phyloP scores from a whole-genome alignment of 2,797 vertebrate genomes.

The Gorsachius magnificus region DNA sequence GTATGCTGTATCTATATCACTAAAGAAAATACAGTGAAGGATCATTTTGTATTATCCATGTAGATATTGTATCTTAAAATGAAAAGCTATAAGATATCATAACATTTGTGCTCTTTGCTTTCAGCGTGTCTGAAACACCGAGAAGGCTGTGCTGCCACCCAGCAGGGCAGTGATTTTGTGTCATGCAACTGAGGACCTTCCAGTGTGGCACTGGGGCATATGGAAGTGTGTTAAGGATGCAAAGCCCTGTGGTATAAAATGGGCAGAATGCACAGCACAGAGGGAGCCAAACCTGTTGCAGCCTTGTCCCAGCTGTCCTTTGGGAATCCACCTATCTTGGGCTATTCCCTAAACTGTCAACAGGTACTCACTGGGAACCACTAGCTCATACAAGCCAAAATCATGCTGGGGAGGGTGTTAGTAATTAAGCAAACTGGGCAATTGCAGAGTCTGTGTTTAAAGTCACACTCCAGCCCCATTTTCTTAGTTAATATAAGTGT shows the following conservation, averaged over 20 bases:
- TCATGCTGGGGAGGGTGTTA: background rate
- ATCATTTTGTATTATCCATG: background rate
- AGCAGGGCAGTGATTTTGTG: background rate
- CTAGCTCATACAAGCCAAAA: background rate
- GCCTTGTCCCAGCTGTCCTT: background rate
- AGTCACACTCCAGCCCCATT: background rate
- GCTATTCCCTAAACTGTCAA: background rate
- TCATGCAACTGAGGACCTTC: background rate
- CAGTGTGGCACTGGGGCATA: background rate
- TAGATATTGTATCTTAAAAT: background rate
- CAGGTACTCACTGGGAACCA: background rate
- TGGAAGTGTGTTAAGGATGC: background rate
- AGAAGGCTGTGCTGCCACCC: background rate
- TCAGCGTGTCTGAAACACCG: accelerated
- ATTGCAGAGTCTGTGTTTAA: background rate
- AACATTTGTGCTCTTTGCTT: background rate
- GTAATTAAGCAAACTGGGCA: background rate
- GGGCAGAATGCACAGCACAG: background rate
- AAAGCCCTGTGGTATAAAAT: background rate
- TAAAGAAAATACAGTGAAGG: background rate
- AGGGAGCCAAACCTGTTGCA: background rate
- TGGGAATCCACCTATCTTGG: background rate
- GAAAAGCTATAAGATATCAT: background rate
- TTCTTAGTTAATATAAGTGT: background rate
- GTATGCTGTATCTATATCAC: too few species aligned